These are phyloP conservation scores for Centropyge bicolor DNA, from an alignment of 2,797 vertebrate species.

Conservation along the genomic window DNA sequence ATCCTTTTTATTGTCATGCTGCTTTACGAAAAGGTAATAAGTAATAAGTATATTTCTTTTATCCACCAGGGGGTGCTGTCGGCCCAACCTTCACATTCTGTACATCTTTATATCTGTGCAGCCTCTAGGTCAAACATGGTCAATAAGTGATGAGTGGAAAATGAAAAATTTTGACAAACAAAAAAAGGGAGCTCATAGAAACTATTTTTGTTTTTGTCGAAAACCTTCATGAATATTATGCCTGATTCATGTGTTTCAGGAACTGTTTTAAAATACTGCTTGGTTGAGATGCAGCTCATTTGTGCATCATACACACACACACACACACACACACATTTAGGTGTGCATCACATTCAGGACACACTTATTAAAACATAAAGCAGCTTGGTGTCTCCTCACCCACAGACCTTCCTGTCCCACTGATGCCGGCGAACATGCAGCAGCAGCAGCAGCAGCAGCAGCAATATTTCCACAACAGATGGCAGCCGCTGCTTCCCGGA, in stretches of 20 bases:
- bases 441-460: conserved; percentile 44
- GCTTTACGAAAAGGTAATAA: background rate
- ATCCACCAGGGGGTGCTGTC: conserved; percentile 57
- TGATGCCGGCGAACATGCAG: conserved; percentile 35
- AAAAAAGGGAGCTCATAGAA: background rate
- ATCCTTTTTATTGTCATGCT: background rate
- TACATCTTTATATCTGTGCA: background rate
- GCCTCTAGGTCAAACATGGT: background rate
- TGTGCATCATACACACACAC: conserved; percentile 30
- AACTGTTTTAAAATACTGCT: conserved; percentile 39
- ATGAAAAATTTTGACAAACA: conserved; percentile 17
- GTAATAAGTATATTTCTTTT: background rate
- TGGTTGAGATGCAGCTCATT: conserved; percentile 9
- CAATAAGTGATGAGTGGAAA: conserved; percentile 8
- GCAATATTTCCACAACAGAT: conserved; percentile 73
- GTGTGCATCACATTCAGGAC: background rate
- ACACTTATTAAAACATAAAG: conserved; percentile 12
- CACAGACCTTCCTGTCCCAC: conserved; percentile 14
- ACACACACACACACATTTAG: conserved; percentile 9
- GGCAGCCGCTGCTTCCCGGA: conserved; percentile 50
- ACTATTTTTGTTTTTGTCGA: background rate
- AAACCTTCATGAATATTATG: conserved; percentile 29
- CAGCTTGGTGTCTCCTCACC: background rate
- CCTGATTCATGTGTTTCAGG: conserved; percentile 12
- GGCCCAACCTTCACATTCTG: background rate